These are phyloP conservation scores for Aphrophora alni DNA, from an alignment of 2,888 invertebrate species.

Conservation along the genomic window DNA sequence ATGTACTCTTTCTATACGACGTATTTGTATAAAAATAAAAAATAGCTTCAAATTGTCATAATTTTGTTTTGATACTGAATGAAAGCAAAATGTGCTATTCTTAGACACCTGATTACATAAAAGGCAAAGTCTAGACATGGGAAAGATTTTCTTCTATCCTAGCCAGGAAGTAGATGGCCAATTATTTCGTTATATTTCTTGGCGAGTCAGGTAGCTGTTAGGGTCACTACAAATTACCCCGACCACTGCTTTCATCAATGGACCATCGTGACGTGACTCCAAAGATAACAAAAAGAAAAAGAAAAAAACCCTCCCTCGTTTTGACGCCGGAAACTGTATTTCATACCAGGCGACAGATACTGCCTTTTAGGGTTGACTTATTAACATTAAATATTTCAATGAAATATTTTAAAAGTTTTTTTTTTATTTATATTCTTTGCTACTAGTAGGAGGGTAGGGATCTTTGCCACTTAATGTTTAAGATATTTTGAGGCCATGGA, in stretches of 20 bases:
- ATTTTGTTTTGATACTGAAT: too few species aligned
- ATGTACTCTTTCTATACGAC: too few species aligned
- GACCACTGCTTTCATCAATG: not conserved
- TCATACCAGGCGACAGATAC: not conserved
- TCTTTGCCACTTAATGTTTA: too few species aligned
- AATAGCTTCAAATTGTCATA: too few species aligned
- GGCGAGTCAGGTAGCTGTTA: not conserved
- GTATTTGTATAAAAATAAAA: too few species aligned
- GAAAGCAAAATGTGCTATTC: too few species aligned
- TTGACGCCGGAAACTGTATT: not conserved
- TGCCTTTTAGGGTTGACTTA: constrained; percentile 1
- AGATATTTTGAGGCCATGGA: too few species aligned
- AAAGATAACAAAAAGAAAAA: not conserved
- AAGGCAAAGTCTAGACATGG: too few species aligned
- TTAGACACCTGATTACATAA: too few species aligned
- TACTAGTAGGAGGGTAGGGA: too few species aligned
- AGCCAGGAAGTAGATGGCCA: not conserved
- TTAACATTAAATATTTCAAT: not conserved
- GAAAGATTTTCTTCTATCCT: too few species aligned
- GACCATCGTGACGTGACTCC: not conserved
- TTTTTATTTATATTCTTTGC: too few species aligned
- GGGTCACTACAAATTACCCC: not conserved
- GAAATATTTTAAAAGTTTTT: not conserved
- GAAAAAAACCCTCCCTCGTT: not conserved
- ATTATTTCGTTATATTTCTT: constrained; percentile 2